Base-by-base conservation (phyloP, 2,888 invertebrate species). In the Thera obeliscata region DNA sequence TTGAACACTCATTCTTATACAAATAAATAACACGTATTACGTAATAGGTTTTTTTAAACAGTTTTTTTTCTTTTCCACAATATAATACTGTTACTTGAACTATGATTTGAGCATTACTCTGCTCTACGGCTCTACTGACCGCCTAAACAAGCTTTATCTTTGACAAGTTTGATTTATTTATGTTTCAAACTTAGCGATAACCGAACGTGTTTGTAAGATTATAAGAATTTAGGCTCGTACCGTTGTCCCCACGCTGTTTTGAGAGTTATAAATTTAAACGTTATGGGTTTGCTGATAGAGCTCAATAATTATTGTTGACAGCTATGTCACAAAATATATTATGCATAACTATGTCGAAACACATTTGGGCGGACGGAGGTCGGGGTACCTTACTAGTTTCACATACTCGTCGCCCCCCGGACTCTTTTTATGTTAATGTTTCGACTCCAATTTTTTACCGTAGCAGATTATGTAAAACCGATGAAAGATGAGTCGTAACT, bases 161-260 rank as follows among this genome's bases (percentile, higher is more conserved):
- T 59, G 12, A 77, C 78, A 70, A 80, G 78, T 81, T 83, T 81
- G 83, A 85, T 87, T 87, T 86, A 86, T 89, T 87, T 86, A 87
- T 84, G 81, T 77, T 75, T 74, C 55, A 58, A 75, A 76, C 77
- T 78, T 78, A 75, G 78, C 76, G 87, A 89, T 87, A 89, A 79
- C 79, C 78, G 74, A 76, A 74, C 75, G 76, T 46, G 41, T 4
- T 22, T 22, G 5, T 74, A 36, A 57, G 48, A 55, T 76, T 85
- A 83, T 85, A 82, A 80, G 80, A 76, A 78, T 81, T 79, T 69
- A 73, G 78, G 76, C 77, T 74, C 74, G 77, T 67, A 49, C 75
- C 43, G 72, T 74, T 74, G 22, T 74, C 76, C 72, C 76, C 69
- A 72, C 66, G 50, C 58, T 54, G 58, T 60, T 72, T 61, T 70